These are phyloP conservation scores for Leptocoma aspasia DNA, from an alignment of 2,113 vertebrate species.

Conservation along the genomic window DNA sequence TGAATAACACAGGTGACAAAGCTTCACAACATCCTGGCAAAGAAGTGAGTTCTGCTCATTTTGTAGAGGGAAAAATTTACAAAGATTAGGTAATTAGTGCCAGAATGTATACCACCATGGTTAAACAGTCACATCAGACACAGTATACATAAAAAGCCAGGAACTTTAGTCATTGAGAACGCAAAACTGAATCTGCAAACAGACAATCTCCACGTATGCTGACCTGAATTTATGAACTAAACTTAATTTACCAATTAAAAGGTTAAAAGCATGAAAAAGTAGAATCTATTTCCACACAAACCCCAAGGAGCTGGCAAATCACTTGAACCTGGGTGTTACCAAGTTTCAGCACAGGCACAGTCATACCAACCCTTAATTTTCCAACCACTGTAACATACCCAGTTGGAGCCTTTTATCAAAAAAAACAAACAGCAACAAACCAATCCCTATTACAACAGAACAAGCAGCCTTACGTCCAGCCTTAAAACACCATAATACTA, in stretches of 20 bases:
- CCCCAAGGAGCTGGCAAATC: background rate
- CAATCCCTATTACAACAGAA: background rate
- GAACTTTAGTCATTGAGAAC: background rate
- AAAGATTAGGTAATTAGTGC: background rate
- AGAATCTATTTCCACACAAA: background rate
- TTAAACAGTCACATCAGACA: background rate
- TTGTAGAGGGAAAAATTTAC: background rate
- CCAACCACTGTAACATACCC: background rate
- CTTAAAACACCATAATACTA: background rate
- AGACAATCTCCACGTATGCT: background rate
- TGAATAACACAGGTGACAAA: background rate
- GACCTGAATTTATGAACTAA: background rate
- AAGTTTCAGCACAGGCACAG: background rate
- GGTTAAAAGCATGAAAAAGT: background rate
- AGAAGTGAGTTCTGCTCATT: background rate
- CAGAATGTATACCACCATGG: background rate
- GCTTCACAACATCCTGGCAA: background rate
- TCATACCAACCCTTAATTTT: background rate
- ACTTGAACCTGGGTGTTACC: background rate
- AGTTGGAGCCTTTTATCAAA: background rate
- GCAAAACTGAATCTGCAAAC: background rate
- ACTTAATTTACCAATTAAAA: background rate
- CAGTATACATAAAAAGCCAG: background rate
- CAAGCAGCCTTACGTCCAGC: background rate
- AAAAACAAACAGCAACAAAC: background rate